Percentiles rank a stretch among this genome's conserved stretches.
Conservation (phyloP, 1,140 invertebrate genomes). For the Littorina saxatilis region DNA sequence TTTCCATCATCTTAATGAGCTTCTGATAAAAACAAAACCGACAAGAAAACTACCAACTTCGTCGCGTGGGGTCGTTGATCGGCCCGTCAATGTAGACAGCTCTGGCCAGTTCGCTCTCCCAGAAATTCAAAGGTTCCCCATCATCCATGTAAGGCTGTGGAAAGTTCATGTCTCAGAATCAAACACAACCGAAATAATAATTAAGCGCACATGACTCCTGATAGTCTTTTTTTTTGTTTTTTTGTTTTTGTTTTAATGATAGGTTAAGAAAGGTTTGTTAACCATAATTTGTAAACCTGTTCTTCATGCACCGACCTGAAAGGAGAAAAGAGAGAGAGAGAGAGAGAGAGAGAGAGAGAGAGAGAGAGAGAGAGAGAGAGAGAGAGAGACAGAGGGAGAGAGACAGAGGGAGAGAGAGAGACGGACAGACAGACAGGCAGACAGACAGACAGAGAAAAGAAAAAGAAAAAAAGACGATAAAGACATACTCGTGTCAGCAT, state of each 20-base stretch:
- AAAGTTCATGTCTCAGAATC: no score
- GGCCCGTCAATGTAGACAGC: constrained; percentile 49
- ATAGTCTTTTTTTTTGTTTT: no score
- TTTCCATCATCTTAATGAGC: no score
- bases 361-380: no score
- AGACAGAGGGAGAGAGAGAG: neutral
- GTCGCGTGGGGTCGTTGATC: constrained; percentile 48
- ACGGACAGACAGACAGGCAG: neutral
- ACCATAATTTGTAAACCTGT: no score
- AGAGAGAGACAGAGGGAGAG: neutral
- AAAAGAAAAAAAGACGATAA: neutral
- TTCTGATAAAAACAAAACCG: neutral
- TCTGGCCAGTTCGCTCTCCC: constrained; percentile 52
- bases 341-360: no score
- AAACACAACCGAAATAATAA: no score
- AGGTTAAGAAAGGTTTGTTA: no score
- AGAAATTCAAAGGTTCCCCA: constrained; percentile 52
- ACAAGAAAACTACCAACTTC: constrained; percentile 25
- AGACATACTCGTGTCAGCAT: constrained; percentile 55
- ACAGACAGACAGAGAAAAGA: neutral
- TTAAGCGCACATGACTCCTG: no score
- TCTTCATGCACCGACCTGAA: no score
- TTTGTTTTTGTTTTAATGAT: no score
- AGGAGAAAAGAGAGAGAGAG: no score
- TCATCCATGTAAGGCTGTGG: constrained; percentile 56